These are phyloP conservation scores for Eueremaeus valkanovi DNA, from an alignment of 2,888 invertebrate genomes.

Conservation along the genomic window DNA sequence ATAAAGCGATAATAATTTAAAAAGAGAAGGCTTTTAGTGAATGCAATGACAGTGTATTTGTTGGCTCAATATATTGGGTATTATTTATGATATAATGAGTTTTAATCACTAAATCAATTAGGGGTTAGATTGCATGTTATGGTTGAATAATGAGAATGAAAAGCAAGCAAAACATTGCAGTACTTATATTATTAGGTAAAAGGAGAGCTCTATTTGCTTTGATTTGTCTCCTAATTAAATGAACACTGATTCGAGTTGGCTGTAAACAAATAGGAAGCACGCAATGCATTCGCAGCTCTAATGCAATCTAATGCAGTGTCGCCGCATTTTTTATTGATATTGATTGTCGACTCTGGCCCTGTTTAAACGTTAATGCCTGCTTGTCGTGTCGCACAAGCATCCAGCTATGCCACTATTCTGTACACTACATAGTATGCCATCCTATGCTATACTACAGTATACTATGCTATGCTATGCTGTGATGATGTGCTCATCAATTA, in stretches of 20 bases:
- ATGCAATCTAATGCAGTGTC: neutral
- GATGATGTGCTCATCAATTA: neutral
- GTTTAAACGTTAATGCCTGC: neutral
- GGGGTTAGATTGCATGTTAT: neutral
- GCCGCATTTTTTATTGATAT: slow-evolving; percentile 27
- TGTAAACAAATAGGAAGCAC: neutral
- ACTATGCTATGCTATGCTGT: too few species aligned
- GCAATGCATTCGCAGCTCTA: too few species aligned
- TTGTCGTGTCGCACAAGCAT: slow-evolving; percentile 3
- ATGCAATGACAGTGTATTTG: neutral
- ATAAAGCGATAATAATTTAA: too few species aligned
- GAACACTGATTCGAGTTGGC: slow-evolving; percentile 13
- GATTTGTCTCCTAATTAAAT: slow-evolving; percentile 20
- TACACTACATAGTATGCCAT: too few species aligned
- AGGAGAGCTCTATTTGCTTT: slow-evolving; percentile 6
- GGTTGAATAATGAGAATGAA: neutral
- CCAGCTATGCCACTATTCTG: neutral
- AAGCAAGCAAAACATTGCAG: neutral
- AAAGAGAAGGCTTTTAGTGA: too few species aligned
- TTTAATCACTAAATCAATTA: slow-evolving; percentile 8
- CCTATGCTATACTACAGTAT: too few species aligned
- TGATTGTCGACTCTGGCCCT: neutral
- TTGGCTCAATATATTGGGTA: too few species aligned
- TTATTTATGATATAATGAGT: neutral
- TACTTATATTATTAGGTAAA: neutral